Percentiles rank a stretch among this genome's conserved stretches.
phyloP scores from a whole-genome alignment of 2,888 invertebrate species.

The Nomada fucata region DNA sequence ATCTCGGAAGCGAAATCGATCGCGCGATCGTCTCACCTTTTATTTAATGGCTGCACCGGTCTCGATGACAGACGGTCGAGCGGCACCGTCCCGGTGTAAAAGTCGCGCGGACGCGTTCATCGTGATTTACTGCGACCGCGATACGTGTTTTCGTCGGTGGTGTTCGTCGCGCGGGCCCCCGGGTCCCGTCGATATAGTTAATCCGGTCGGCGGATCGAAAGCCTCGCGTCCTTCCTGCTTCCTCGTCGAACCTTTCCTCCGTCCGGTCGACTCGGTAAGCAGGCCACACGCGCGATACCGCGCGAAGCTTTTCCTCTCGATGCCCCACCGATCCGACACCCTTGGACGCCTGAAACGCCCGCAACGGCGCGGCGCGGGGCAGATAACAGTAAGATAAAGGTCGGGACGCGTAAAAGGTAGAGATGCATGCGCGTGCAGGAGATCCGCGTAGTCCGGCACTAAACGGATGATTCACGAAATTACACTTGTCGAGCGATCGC shows the following conservation, averaged over 20 bases:
- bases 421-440: conserved; percentile 23
- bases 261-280: conserved; percentile 41
- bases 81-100: conserved; percentile 25
- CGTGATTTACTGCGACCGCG: conserved; percentile 44
- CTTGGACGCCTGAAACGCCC: not conserved
- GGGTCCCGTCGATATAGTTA: conserved; percentile 17
- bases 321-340: not conserved
- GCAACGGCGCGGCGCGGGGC: conserved; percentile 8
- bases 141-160: conserved; percentile 16
- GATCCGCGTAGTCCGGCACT: conserved; percentile 27
- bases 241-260: conserved; percentile 3
- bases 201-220: not conserved
- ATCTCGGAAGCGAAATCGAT: conserved; percentile 47
- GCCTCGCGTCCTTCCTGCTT: not conserved
- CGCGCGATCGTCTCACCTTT: conserved; percentile 63
- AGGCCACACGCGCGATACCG: not conserved
- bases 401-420: conserved; percentile 15
- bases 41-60: conserved; percentile 54
- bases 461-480: conserved; percentile 49
- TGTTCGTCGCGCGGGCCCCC: not conserved
- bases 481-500: conserved; percentile 39
- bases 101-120: conserved; percentile 44
- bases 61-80: conserved; percentile 58
- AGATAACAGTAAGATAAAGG: conserved; percentile 31
- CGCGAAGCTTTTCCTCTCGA: not conserved